phyloP scores from a whole-genome alignment of 2,797 vertebrate genomes.

The Lates japonicus region DNA sequence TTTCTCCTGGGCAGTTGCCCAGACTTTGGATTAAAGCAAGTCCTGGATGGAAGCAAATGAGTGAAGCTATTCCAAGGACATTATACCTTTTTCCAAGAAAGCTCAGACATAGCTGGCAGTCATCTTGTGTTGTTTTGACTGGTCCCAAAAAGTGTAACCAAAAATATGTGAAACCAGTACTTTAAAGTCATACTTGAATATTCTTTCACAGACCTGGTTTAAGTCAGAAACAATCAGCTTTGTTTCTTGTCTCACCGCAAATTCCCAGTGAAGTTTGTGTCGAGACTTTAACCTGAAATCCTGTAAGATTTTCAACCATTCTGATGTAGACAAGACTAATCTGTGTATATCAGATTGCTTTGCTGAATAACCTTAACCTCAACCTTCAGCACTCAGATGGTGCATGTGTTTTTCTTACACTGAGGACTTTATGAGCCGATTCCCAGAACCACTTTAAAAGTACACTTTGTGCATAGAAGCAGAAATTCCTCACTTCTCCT shows the following conservation, averaged over 20 bases:
- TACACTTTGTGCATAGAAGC: neutral
- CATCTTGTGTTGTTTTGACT: conserved; percentile 20
- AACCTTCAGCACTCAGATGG: neutral
- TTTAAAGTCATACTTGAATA: neutral
- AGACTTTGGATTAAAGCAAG: conserved; percentile 31
- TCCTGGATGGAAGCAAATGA: conserved; percentile 22
- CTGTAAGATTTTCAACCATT: neutral
- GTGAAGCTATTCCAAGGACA: conserved; percentile 42
- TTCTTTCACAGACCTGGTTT: neutral
- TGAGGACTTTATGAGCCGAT: neutral
- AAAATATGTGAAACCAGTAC: neutral
- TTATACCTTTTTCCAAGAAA: conserved; percentile 29
- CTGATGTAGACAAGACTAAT: neutral
- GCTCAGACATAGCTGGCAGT: conserved; percentile 6
- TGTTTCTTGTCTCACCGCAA: neutral
- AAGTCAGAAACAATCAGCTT: neutral
- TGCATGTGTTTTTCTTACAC: neutral
- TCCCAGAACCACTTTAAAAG: neutral
- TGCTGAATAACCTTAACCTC: neutral
- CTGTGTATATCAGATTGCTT: conserved; percentile 2
- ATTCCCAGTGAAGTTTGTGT: neutral
- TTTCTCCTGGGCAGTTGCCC: conserved; percentile 37
- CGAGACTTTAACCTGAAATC: conserved; percentile 14
- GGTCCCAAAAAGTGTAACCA: conserved; percentile 7
- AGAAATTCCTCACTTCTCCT: conserved; percentile 3